Percentiles rank a stretch among this genome's conserved stretches.
Evolutionary conservation across 2,113 vertebrate species (phyloP).

Genomic region (Phasianus colchicus): DNA sequence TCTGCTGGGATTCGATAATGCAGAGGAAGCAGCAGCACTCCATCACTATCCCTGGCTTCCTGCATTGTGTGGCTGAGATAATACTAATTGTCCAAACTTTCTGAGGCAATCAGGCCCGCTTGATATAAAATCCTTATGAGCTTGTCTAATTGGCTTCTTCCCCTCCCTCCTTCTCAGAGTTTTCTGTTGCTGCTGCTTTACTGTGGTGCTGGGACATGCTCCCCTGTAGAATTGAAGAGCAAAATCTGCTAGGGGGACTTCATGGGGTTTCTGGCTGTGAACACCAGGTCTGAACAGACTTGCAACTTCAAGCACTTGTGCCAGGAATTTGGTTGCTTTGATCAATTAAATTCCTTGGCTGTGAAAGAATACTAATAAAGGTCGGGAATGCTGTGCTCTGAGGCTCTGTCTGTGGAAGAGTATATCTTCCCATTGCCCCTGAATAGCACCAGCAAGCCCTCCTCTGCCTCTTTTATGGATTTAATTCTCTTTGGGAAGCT

Average conservation of each 20-base stretch:
- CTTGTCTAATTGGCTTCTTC: not conserved
- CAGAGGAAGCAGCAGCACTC: not conserved
- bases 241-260: not conserved
- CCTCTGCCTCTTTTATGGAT: slow-evolving; percentile 45
- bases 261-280: not conserved
- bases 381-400: not conserved
- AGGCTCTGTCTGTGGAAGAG: slow-evolving; percentile 40
- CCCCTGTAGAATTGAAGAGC: not conserved
- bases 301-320: slow-evolving; percentile 45
- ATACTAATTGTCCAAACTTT: not conserved
- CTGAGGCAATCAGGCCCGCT: not conserved
- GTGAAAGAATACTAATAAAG: slow-evolving; percentile 54
- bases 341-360: slow-evolving; percentile 66
- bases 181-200: not conserved
- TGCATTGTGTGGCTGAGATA: rapidly evolving
- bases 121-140: not conserved
- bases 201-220: not conserved
- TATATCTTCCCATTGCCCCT: slow-evolving; percentile 55
- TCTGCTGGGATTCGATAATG: not conserved
- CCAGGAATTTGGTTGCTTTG: slow-evolving; percentile 64
- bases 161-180: not conserved
- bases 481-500: slow-evolving; percentile 66
- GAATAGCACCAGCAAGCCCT: slow-evolving; percentile 63
- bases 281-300: slow-evolving; percentile 28
- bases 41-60: not conserved